phyloP scores from a whole-genome alignment of 2,797 vertebrate species.

The Taenioides sp. region DNA sequence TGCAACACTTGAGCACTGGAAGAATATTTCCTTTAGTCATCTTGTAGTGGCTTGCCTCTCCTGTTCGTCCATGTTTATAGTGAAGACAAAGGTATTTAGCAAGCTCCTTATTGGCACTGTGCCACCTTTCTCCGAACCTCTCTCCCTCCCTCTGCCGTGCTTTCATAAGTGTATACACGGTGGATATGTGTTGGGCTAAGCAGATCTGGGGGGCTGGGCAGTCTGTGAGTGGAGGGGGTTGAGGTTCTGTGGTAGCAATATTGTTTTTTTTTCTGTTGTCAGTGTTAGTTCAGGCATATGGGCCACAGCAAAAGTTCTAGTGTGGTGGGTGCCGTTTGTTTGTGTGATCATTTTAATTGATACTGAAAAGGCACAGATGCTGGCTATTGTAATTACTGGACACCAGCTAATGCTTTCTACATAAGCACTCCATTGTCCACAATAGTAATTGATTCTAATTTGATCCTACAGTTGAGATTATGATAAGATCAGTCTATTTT shows the following conservation, averaged over 20 bases:
- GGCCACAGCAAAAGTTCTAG: conserved; percentile 43
- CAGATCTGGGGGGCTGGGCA: conserved; percentile 55
- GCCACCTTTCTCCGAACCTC: conserved; percentile 71
- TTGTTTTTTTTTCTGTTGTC: conserved; percentile 52
- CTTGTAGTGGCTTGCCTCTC: conserved; percentile 55
- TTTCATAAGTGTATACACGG: conserved; percentile 49
- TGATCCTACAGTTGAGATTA: conserved; percentile 60
- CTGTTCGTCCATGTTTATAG: conserved; percentile 56
- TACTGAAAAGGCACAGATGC: conserved; percentile 67
- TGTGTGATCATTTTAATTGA: conserved; percentile 70
- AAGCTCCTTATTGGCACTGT: conserved; percentile 65
- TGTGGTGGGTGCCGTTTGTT: conserved; percentile 56
- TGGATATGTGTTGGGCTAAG: conserved; percentile 66
- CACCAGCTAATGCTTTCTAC: conserved; percentile 62
- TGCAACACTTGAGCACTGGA: conserved; percentile 40
- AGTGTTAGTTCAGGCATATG: conserved; percentile 32
- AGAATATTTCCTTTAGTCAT: conserved; percentile 48
- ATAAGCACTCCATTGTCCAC: conserved; percentile 59
- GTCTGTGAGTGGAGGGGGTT: conserved; percentile 24
- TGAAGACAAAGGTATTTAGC: conserved; percentile 79
- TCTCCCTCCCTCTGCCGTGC: conserved; percentile 2
- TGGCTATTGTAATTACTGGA: conserved; percentile 56
- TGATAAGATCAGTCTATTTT: conserved; percentile 64
- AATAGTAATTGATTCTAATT: conserved; percentile 57
- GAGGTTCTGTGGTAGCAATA: conserved; percentile 44